Conservation (phyloP, 2,113 vertebrate species). For the Setophaga coronata region DNA sequence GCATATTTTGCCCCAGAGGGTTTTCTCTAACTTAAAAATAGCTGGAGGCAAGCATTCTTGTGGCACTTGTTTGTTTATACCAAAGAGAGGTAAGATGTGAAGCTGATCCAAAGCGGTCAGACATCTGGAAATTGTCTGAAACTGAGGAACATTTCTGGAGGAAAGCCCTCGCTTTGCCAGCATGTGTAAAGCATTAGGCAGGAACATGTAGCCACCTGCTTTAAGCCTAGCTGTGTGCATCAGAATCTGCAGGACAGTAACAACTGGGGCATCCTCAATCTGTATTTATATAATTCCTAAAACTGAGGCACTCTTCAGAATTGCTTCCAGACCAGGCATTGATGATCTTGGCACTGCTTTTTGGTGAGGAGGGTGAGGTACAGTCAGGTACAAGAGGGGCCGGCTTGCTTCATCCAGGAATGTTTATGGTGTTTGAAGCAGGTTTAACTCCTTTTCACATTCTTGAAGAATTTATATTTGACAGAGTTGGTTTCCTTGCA, state of each 20-base stretch:
- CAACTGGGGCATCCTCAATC: background rate
- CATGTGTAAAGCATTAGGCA: background rate
- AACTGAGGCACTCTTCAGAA: constrained; percentile 42
- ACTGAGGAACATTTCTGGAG: background rate
- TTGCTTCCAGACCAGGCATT: constrained; percentile 28
- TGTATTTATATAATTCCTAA: background rate
- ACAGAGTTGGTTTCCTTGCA: constrained; percentile 34
- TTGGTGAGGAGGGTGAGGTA: constrained; percentile 4
- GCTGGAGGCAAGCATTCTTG: background rate
- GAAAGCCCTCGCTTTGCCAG: background rate
- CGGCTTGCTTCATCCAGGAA: constrained; percentile 26
- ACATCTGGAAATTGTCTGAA: background rate
- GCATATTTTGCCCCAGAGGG: background rate
- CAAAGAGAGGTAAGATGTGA: constrained; percentile 66
- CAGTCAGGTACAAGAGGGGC: constrained; percentile 21
- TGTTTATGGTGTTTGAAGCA: constrained; percentile 29
- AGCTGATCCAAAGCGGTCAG: constrained; percentile 3
- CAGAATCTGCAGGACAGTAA: background rate
- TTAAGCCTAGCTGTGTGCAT: background rate
- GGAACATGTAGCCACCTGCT: background rate
- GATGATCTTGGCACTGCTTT: constrained; percentile 10
- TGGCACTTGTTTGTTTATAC: constrained; percentile 59
- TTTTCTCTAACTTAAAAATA: constrained; percentile 23
- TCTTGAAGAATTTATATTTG: constrained; percentile 36
- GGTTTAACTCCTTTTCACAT: constrained; percentile 51